Base-by-base conservation (phyloP, 2,888 invertebrate species). In the Perizoma flavofasciatum region DNA sequence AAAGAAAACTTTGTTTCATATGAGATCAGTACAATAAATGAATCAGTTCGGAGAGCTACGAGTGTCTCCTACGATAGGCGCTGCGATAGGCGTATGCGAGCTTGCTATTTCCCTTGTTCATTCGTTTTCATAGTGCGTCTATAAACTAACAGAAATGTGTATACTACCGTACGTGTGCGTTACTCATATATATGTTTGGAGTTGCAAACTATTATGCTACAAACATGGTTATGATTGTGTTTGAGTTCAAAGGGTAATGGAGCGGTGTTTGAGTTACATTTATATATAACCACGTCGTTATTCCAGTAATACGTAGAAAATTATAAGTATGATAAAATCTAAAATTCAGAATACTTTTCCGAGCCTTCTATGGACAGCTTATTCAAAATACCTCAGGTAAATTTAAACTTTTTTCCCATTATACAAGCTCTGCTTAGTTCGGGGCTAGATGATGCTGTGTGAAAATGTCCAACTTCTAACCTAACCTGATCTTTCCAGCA, bases 181-280 rank as follows among this genome's bases (percentile, higher is more conserved):
- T 46, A 10, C 46, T 32, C 43, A 39, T 47, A 47, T 54, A 47
- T 54, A 41, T 40, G 54, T 54, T 40, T 41, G 45, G 4, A 41
- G 33, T 46, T 40, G 7, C 10, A 34, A n/a, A n/a, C n/a, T n/a
- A n/a, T n/a, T n/a, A n/a, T n/a, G n/a, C n/a, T n/a, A n/a, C n/a
- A n/a, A 49, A 55, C 54, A 37, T 10, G 9, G 37, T 11, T 44
- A 49, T 3, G 22, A 39, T 37, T 33, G 32, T 33, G 22, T 44
- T 43, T 34, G 49, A 49, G 44, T 55, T 55, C 49, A 49, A 32
- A 37, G 35, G 43, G 11, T 41, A 48, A 54, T 54, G 3, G 6
- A 43, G 34, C 8, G 45, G 22, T 55, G 47, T 55, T 49, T 48
- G 43, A 55, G 22, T 44, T 37, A 7, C 22, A 10, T 32, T 37